Percentiles rank a stretch among this genome's conserved stretches.
phyloP scores from a whole-genome alignment of 2,888 invertebrate genomes.

The Drosophila cracens region DNA sequence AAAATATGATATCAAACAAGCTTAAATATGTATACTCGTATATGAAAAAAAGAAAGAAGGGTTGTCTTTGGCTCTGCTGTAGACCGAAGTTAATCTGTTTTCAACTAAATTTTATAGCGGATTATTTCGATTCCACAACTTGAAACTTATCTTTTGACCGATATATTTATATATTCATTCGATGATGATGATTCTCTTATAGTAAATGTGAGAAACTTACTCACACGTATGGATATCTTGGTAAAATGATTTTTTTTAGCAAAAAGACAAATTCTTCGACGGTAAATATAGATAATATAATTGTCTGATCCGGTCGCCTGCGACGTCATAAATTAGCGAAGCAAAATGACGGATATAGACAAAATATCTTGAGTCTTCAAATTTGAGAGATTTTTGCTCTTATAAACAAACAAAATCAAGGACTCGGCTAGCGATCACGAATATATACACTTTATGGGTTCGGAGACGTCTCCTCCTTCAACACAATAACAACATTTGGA shows the following conservation, averaged over 20 bases:
- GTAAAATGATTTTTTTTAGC: neutral
- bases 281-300: neutral
- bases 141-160: neutral
- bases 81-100: neutral
- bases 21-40: neutral
- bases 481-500: neutral
- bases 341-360: neutral
- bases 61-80: neutral
- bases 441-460: neutral
- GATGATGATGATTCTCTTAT: neutral
- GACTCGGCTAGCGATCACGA: neutral
- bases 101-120: neutral
- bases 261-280: neutral
- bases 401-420: too few species aligned
- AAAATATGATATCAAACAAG: neutral
- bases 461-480: neutral
- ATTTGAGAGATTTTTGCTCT: neutral
- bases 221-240: neutral
- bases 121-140: neutral
- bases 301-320: neutral
- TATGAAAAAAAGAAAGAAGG: neutral
- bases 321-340: too few species aligned
- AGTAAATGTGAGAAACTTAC: neutral
- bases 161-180: neutral
- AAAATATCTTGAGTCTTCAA: neutral